Evolutionary conservation across 1,140 invertebrate species (phyloP).

Genomic region (Monomorium pharaonis): DNA sequence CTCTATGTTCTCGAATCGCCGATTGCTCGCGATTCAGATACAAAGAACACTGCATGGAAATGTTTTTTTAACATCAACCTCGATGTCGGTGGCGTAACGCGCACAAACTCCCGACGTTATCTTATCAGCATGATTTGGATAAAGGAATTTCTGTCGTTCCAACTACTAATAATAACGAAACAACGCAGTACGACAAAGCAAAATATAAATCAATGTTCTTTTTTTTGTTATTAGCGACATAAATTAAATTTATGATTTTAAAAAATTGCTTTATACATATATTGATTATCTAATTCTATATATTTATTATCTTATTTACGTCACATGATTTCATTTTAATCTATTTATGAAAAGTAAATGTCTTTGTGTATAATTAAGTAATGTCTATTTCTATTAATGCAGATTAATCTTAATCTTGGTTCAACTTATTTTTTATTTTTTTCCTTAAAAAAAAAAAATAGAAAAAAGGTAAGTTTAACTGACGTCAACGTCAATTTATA

Average conservation of each 20-base stretch:
- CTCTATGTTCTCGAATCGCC: constrained; percentile 7
- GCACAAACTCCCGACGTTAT: constrained; percentile 1
- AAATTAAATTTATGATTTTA: not conserved
- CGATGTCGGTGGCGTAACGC: not conserved
- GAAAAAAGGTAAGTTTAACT: too few relatives aligned
- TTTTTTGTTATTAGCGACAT: not conserved
- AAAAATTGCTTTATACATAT: not conserved
- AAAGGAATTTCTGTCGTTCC: constrained; percentile 16
- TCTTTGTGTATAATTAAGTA: not conserved
- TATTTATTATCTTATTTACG: not conserved
- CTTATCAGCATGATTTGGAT: constrained; percentile 49
- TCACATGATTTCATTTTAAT: not conserved
- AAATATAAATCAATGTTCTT: not conserved
- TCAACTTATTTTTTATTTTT: too few relatives aligned
- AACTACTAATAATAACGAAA: constrained; percentile 42
- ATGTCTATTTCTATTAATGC: too few relatives aligned
- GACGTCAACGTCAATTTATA: too few relatives aligned
- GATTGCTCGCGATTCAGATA: not conserved
- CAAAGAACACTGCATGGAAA: constrained; percentile 21
- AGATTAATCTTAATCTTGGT: too few relatives aligned
- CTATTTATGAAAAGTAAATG: not conserved
- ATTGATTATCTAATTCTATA: not conserved
- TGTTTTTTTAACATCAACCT: constrained; percentile 10
- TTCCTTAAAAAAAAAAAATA: too few relatives aligned
- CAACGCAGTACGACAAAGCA: not conserved